Base-by-base conservation (phyloP, 1,140 invertebrate species). In the Yoshiicerus persimilis region DNA sequence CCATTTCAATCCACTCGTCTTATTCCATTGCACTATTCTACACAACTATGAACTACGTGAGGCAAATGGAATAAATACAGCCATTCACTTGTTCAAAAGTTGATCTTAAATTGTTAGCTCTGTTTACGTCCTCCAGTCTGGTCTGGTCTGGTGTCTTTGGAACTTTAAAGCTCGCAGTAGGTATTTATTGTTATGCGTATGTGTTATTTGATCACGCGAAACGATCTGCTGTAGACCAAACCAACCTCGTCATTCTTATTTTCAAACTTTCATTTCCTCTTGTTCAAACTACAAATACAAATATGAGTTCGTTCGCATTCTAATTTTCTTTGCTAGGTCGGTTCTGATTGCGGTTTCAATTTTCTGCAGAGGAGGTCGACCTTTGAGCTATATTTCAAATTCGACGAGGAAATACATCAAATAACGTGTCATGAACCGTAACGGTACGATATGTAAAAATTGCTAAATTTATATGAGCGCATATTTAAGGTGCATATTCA, bases 301-400 rank as follows among this genome's bases (percentile, higher is more conserved):
- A 70, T 56, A 70, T 70, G 23, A 27, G 23, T 70, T 70, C 64
- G 36, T 20, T 4, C 11, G 25, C 30, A 70, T 70, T 70, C 25
- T 70, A 70, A 70, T 70, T 70, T 32, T 16, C 66, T 80, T 6
- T 80, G 75, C 75, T 80, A 80, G 75, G 75, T 80, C 34, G 75
- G 2, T n/a, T 38, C 75, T 80, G 75, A 80, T 80, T 80, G 75
- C 75, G 75, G 75, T 80, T 80, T 80, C n/a, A 36, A 80, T 80
- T 38, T 80, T 80, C 32, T 80, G 34, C 32, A 13, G 30, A 36
- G 75, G 32, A 80, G 75, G 32, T 80, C 75, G 75, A 80, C 75
- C 75, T 80, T 80, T 80, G 75, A 80, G 32, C 75, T 80, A 80
- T 80, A 80, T 80, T 36, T 20, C 8, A 80, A 38, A 70, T n/a